Evolutionary conservation across 2,797 vertebrate species (phyloP), one percentile per base, ranked within the genome.

Genomic region (Muscicapa comitata): DNA sequence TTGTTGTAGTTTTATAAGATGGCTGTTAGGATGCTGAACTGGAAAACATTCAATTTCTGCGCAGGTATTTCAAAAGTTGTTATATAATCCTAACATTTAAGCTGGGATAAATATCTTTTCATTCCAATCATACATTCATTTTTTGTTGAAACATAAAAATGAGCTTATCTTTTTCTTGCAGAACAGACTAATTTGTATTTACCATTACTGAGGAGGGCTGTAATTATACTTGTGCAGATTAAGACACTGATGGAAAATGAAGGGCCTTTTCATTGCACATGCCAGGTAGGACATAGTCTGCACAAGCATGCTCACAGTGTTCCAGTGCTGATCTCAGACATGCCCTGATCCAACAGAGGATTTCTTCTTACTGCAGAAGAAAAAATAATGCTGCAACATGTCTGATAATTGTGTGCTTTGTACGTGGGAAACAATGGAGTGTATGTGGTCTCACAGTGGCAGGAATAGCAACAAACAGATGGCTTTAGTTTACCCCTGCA

Each of bases 151-250:
- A 96, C 86, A 89, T 83, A 96, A 94, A 95, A 89, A 85, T 11
- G 43, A 88, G 95, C 93, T 98, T 98, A 97, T 97, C 96, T 97
- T 97, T 96, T 90, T 96, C 96, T 95, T 74, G 78, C 97, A 98
- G 96, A 97, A 91, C 47, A 96, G 77, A 93, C 73, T 79, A 85
- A 71, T 95, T 93, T 96, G 74, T 95, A 77, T 96, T 91, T 97
- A 96, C 95, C 75, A 43, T 96, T 95, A 86, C 75, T 93, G 92
- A 96, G 87, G 61, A 95, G 84, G 82, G 59, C 53, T 97, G 53
- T 91, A 96, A 94, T 97, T 97, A 88, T 85, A 68, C 37, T 83
- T 84, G 86, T 79, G 62, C 96, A 97, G 96, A 98, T 97, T 97
- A 97, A 97, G 96, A 95, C 81, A 63, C 61, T 91, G 85, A 91